Base-by-base conservation (phyloP, 2,888 invertebrate genomes). In the Drosophila multiciliata region DNA sequence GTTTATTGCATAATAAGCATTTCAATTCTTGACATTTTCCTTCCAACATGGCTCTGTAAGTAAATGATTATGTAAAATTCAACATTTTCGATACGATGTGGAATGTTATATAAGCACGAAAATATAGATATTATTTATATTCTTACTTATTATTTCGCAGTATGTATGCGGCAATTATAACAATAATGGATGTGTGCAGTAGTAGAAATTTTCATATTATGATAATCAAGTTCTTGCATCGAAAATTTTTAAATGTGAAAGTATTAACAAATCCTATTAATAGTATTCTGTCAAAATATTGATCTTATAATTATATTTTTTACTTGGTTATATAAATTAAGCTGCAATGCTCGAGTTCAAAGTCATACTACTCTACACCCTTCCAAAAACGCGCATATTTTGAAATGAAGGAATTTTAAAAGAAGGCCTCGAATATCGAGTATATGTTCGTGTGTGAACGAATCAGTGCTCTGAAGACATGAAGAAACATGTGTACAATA, bases 1-100 rank as follows among this genome's bases (percentile, higher is more conserved):
- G 38, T 35, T 69, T 78, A 17, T 62, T 73, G 38, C 84, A 85
- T 32, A 83, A 40, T 23, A 82, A 68, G 60, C 83, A 84, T 35
- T 76, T 83, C 7, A 78, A 23, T 1, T 67, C 55, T 60, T 87
- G 83, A 5, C 73, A 79, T 29, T 72, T 83, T 0, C 70, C 54
- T n/a, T 68, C 42, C 9, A 80, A 84, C 9, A 79, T 63, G 32
- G 79, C 69, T 64, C 87, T 87, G 63, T 0, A 60, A 76, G 48
- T 45, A 20, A 38, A 17, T 17, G n/a, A n/a, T 40, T 11, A 3
- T n/a, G 12, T 49, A 12, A 4, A 36, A 48, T 4, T 23, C 1
- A 40, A 15, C 26, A 50, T n/a, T n/a, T 26, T 49, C 2, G 5
- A 12, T 12, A 6, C 20, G 23, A 45, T 23, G 20, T 26, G 4